phyloP scores from a whole-genome alignment of 2,888 invertebrate genomes.

The Pharmacophagus antenor region DNA sequence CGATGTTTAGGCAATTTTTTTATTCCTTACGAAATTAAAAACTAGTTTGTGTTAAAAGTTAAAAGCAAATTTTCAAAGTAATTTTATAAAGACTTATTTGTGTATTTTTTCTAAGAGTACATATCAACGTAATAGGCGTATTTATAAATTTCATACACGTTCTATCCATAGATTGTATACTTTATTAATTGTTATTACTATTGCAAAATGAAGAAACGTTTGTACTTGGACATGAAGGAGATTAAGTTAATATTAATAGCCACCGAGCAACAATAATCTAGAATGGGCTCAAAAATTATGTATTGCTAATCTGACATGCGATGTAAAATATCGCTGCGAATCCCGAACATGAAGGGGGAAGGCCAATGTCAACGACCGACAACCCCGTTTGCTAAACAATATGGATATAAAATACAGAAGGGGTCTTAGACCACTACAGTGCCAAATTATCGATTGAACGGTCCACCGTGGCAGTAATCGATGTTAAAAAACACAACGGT shows the following conservation, averaged over 20 bases:
- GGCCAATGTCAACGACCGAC: slow-evolving; percentile 77
- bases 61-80: too few species aligned
- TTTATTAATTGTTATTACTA: not conserved
- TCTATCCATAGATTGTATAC: not conserved
- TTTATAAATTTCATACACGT: not conserved
- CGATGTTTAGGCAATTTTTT: too few species aligned
- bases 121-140: too few species aligned
- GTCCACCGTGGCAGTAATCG: slow-evolving; percentile 43
- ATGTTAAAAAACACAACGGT: not conserved
- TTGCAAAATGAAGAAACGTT: slow-evolving; percentile 20
- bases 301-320: slow-evolving; percentile 67
- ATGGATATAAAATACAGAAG: slow-evolving; percentile 60
- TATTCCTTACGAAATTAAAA: too few species aligned
- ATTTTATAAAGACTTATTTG: too few species aligned
- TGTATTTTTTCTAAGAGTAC: too few species aligned
- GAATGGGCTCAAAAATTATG: slow-evolving; percentile 58
- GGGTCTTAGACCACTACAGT: slow-evolving; percentile 69
- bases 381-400: slow-evolving; percentile 67
- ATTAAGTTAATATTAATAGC: slow-evolving; percentile 41
- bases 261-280: slow-evolving; percentile 29
- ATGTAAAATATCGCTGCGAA: slow-evolving; percentile 70
- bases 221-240: slow-evolving; percentile 38
- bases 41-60: too few species aligned
- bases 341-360: slow-evolving; percentile 65
- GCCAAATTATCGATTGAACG: slow-evolving; percentile 68